A percentile compares a stretch with the other conserved stretches of the same genome.
These are phyloP conservation scores for Dromococcyx pavoninus DNA, from an alignment of 2,797 vertebrate genomes.

Conservation along the genomic window DNA sequence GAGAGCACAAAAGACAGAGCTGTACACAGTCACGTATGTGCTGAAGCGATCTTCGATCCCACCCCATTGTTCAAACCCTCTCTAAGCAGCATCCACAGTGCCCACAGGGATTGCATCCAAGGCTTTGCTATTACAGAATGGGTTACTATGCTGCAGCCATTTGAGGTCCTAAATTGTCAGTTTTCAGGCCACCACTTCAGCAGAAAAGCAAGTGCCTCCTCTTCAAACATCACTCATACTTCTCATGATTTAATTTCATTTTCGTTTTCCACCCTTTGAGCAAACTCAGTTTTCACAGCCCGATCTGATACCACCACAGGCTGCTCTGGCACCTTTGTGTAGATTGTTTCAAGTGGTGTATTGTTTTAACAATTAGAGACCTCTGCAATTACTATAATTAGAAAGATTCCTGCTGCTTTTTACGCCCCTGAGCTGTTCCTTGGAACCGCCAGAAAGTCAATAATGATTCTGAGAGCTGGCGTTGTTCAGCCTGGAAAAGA, in stretches of 20 bases:
- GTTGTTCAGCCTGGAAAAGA: no score
- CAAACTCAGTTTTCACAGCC: background rate
- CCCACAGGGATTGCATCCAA: background rate
- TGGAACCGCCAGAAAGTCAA: background rate
- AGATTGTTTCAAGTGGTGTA: background rate
- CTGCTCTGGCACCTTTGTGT: background rate
- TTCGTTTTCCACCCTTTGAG: background rate
- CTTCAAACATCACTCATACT: background rate
- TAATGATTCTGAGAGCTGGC: background rate
- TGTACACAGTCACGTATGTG: rapidly evolving
- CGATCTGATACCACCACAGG: rapidly evolving
- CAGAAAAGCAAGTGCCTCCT: background rate
- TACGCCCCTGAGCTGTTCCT: background rate
- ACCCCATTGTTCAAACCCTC: background rate
- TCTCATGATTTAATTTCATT: background rate
- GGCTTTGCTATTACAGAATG: background rate
- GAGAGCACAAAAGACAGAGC: background rate
- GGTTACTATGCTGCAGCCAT: background rate
- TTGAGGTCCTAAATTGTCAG: background rate
- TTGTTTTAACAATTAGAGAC: background rate
- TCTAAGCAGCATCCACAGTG: background rate
- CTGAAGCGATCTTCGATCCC: background rate
- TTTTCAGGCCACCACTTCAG: background rate
- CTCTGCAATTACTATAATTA: background rate
- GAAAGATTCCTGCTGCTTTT: background rate